Evolutionary conservation across 1,140 invertebrate species (phyloP).

Genomic region (Sesamia nonagrioides): DNA sequence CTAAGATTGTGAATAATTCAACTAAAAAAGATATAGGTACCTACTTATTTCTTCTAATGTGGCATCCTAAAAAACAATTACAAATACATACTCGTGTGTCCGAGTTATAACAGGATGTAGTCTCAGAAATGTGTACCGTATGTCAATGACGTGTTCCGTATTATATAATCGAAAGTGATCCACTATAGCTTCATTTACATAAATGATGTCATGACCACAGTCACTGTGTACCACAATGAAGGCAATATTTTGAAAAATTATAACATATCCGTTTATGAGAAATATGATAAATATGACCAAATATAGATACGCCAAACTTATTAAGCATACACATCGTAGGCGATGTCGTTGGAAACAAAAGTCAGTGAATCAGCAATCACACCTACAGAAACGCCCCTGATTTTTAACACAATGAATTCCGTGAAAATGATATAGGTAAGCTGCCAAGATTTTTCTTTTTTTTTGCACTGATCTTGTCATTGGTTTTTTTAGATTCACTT

Average conservation of each 20-base stretch:
- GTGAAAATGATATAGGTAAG: constrained; percentile 33
- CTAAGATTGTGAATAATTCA: neutral
- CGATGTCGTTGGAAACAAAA: constrained; percentile 44
- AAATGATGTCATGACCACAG: constrained; percentile 63
- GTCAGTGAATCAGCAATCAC: constrained; percentile 51
- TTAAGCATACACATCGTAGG: neutral
- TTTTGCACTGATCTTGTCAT: constrained; percentile 23
- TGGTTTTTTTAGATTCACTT: constrained; percentile 27
- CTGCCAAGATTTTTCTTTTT: constrained; percentile 19
- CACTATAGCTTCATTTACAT: constrained; percentile 68
- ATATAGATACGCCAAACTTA: constrained; percentile 13
- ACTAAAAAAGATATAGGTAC: neutral
- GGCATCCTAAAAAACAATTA: neutral
- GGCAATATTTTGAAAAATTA: neutral
- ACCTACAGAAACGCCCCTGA: constrained; percentile 28
- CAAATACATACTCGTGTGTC: neutral
- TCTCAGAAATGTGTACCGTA: neutral
- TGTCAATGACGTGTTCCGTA: constrained; percentile 45
- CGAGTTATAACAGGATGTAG: constrained; percentile 17
- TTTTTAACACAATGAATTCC: constrained; percentile 13
- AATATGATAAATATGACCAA: constrained; percentile 13
- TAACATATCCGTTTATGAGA: neutral
- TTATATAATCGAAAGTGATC: constrained; percentile 62
- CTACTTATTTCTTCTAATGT: neutral
- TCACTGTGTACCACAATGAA: neutral